Conservation (phyloP, 2,797 vertebrate species). For the Lophius americanus region DNA sequence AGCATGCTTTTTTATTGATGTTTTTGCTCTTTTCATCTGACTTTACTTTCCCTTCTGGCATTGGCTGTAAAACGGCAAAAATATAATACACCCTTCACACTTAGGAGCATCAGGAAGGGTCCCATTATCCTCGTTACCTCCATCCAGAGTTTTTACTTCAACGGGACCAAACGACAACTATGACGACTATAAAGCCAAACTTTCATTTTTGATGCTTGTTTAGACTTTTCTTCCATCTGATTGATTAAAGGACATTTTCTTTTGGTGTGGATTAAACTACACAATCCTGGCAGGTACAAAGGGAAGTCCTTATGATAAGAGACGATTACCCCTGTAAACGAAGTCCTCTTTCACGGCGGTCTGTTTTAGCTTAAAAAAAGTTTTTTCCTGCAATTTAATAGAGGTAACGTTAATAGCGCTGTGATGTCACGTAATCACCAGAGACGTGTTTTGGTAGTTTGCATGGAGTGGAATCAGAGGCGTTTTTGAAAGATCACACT, state of each 20-base stretch:
- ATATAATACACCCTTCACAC: constrained; percentile 57
- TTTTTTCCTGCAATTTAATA: too few species aligned
- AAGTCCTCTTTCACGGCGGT: too few species aligned
- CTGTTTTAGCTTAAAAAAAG: too few species aligned
- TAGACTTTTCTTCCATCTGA: constrained; percentile 6
- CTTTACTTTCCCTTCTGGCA: constrained; percentile 62
- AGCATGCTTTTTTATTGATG: constrained; percentile 58
- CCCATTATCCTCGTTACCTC: constrained; percentile 31
- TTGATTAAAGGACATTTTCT: constrained; percentile 40
- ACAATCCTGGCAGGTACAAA: constrained; percentile 26
- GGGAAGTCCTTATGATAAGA: constrained; percentile 50
- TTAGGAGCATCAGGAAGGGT: constrained; percentile 30
- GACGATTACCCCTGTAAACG: constrained; percentile 25
- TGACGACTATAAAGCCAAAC: constrained; percentile 29
- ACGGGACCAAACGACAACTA: constrained; percentile 36
- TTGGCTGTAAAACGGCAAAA: constrained; percentile 52
- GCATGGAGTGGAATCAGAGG: too few species aligned
- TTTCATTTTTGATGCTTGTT: constrained; percentile 31
- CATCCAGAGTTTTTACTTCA: constrained; percentile 16
- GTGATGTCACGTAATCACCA: too few species aligned
- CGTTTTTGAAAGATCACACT: too few species aligned
- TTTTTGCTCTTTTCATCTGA: constrained; percentile 66
- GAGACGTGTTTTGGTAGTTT: too few species aligned
- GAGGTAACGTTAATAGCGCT: too few species aligned
- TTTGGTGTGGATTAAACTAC: constrained; percentile 37